Base-by-base conservation (phyloP, 2,113 vertebrate genomes). In the Carassius gibelio region DNA sequence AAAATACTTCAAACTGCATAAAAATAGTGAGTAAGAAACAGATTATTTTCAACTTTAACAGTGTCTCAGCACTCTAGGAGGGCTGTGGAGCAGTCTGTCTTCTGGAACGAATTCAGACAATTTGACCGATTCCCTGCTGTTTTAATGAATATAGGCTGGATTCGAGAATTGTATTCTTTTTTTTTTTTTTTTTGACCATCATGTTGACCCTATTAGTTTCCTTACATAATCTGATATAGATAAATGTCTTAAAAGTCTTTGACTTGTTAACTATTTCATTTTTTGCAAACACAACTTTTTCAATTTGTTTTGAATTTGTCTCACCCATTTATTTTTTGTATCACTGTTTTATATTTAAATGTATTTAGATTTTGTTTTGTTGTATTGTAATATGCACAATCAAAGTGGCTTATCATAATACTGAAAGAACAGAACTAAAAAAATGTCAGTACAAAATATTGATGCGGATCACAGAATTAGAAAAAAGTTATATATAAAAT, bases 71-170 rank as follows among this genome's bases (percentile, higher is more conserved):
- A 57, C 72, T 36, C 6, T 23, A 85, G 55, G 81, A n/a, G 23
- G 8, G 36, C 72, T 57, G 11, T 71, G 13, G 3, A 81, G 23
- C 17, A 50, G n/a, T 59, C 59, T 26, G 6, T 45, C 3, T 45
- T 64, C n/a, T 38, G n/a, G 30, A 26, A 34, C 83, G 5, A 55
- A 55, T 17, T 55, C 52, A 5, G 13, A 23, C 61, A 84, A 50
- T 77, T 84, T 57, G 30, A 84, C 48, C 30, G n/a, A 81, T 66
- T n/a, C 57, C 77, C 76, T 78, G 52, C 2, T 19, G 75, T 23
- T 74, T 74, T 36, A 10, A 17, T 14, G 52, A 55, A 55, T 17
- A 55, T 5, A 55, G 14, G 14, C 4, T 2, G 14, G 14, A 55
- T 55, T 55, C 17, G 52, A 55, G 14, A 17, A 15, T 55, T 11